Evolutionary conservation across 2,113 vertebrate species (phyloP), one percentile per base, ranked within the genome.

Genomic region (Brachirus orientalis): DNA sequence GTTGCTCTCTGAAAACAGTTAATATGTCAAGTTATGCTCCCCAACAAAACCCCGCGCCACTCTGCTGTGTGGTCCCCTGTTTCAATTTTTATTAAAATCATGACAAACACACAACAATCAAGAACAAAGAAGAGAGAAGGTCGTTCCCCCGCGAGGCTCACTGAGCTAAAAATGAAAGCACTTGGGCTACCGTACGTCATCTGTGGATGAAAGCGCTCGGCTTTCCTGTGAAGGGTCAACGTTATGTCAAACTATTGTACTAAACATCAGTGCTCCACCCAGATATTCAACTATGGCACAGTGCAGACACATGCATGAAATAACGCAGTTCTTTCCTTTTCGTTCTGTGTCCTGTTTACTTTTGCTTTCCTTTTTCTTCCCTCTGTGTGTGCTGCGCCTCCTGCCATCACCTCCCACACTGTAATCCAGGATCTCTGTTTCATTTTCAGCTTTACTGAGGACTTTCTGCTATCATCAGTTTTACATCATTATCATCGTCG

Each of bases 271-370:
- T n/a, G n/a, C 82, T 89, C 72, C 87, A 80, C 86, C 86, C 86
- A 59, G 41, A 57, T 82, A 87, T 90, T 90, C 82, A 90, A 81
- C 55, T 62, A 63, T 37, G 12, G 77, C 75, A 89, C 86, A 85
- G 88, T 87, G 72, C 62, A 53, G 62, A 85, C n/a, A n/a, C n/a
- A n/a, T n/a, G n/a, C n/a, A n/a, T n/a, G 60, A 78, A 83, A 82
- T 81, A 80, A 80, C 47, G 50, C 33, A 51, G 75, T 72, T 77
- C 65, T 78, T 83, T 17, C 36, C 80, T 66, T 77, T 63, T n/a
- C n/a, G n/a, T n/a, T n/a, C n/a, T n/a, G n/a, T n/a, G n/a, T n/a
- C n/a, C n/a, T 56, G 40, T 46, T 40, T 60, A 7, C 18, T 17
- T 79, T 83, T 79, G 72, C 40, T 60, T 74, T 76, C 43, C 56